Conservation (phyloP, 2,113 vertebrate species). For the Microtus pennsylvanicus region DNA sequence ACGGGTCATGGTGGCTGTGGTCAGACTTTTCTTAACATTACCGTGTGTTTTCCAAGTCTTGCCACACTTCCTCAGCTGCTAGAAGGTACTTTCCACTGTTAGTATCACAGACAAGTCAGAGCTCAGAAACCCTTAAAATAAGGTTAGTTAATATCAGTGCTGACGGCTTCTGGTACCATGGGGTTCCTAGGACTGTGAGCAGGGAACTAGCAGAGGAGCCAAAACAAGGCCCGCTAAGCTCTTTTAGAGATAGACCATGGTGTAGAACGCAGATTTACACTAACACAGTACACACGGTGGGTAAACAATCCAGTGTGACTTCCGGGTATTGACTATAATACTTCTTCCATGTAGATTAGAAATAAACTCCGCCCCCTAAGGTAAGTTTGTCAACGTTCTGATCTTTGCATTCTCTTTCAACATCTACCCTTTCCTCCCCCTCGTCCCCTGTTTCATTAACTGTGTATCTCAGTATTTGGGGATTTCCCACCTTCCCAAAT, state of each 20-base stretch:
- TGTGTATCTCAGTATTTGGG: background rate
- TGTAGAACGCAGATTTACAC: background rate
- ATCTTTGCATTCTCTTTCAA: background rate
- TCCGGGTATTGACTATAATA: background rate
- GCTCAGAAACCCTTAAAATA: background rate
- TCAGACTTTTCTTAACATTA: conserved; percentile 56
- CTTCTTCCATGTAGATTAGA: conserved; percentile 24
- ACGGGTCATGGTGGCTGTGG: conserved; percentile 50
- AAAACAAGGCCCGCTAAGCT: background rate
- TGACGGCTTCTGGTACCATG: background rate
- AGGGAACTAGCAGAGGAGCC: background rate
- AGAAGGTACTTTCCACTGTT: conserved; percentile 73
- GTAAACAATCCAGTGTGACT: background rate
- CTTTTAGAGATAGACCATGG: background rate
- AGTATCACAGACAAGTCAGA: background rate
- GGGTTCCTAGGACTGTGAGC: background rate
- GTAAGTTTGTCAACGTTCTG: background rate
- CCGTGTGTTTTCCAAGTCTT: conserved; percentile 24
- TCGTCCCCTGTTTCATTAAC: background rate
- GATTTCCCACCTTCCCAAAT: background rate
- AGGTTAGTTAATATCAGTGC: background rate
- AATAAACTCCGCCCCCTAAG: background rate
- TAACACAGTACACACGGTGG: background rate
- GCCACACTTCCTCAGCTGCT: conserved; percentile 66
- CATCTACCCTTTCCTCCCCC: fast-evolving